Percentiles rank a stretch among this genome's conserved stretches.
Conservation (phyloP, 2,113 vertebrate species). For the Onychostoma macrolepis region DNA sequence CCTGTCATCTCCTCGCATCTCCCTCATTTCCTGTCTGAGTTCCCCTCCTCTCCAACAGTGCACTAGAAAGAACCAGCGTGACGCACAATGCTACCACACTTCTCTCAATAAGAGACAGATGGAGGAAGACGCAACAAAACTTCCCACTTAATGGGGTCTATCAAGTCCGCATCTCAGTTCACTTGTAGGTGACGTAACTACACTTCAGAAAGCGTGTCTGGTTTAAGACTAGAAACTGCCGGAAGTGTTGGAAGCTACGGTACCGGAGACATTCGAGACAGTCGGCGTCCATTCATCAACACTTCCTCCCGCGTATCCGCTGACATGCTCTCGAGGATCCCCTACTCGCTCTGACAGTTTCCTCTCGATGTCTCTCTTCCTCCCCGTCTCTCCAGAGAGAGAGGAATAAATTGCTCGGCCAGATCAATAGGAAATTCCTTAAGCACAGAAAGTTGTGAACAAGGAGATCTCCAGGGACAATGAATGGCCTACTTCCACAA, state of each 20-base stretch:
- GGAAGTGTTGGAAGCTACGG: neutral
- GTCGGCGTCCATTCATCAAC: constrained; percentile 48
- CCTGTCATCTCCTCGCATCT: constrained; percentile 49
- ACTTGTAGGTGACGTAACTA: neutral
- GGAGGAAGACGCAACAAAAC: constrained; percentile 18
- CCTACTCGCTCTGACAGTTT: constrained; percentile 22
- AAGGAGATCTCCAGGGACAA: constrained; percentile 41
- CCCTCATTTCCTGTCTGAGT: constrained; percentile 47
- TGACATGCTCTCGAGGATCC: constrained; percentile 38
- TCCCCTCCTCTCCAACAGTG: constrained; percentile 16
- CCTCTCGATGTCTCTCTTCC: constrained; percentile 42
- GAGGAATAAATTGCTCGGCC: constrained; percentile 35
- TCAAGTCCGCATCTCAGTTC: neutral
- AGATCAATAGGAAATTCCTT: constrained; percentile 57
- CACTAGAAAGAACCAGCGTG: constrained; percentile 20
- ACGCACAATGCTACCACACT: constrained; percentile 17
- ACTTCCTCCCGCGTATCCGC: constrained; percentile 38
- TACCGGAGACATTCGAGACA: constrained; percentile 28
- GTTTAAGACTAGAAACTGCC: constrained; percentile 2
- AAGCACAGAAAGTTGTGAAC: constrained; percentile 52
- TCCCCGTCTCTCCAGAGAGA: constrained; percentile 28
- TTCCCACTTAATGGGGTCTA: neutral
- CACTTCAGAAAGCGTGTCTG: neutral
- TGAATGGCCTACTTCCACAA: constrained; percentile 43
- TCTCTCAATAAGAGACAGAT: constrained; percentile 28